phyloP scores from a whole-genome alignment of 2,888 invertebrate genomes.

The Chydorus sphaericus region DNA sequence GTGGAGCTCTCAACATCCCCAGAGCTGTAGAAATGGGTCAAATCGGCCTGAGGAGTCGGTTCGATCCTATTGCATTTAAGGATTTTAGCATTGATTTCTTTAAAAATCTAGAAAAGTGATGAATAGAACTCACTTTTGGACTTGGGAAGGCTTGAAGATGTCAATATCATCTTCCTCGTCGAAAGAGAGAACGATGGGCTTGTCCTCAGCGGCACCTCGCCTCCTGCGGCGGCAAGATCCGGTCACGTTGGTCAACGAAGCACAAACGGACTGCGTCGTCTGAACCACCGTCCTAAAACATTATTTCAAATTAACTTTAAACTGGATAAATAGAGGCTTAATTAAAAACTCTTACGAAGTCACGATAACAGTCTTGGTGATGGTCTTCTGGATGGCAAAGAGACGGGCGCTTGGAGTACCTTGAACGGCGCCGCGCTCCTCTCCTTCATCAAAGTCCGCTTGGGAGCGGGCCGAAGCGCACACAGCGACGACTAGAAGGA shows the following conservation, averaged over 20 bases:
- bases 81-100: neutral
- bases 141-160: neutral
- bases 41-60: neutral
- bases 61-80: neutral
- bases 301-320: too few relatives aligned
- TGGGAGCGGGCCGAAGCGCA: neutral
- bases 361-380: neutral
- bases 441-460: neutral
- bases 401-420: neutral
- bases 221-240: neutral
- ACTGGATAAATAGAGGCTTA: neutral
- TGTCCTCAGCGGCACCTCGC: neutral
- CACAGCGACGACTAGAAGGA: neutral
- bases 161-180: neutral
- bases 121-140: neutral
- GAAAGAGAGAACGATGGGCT: slow-evolving; percentile 9
- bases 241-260: neutral
- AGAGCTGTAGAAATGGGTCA: neutral
- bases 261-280: neutral
- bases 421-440: neutral
- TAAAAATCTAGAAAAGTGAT: neutral
- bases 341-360: neutral
- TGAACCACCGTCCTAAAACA: neutral
- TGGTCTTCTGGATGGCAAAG: neutral
- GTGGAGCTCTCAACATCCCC: neutral